These are phyloP conservation scores for Hemiprocne comata DNA, from an alignment of 2,113 vertebrate genomes.

Conservation along the genomic window DNA sequence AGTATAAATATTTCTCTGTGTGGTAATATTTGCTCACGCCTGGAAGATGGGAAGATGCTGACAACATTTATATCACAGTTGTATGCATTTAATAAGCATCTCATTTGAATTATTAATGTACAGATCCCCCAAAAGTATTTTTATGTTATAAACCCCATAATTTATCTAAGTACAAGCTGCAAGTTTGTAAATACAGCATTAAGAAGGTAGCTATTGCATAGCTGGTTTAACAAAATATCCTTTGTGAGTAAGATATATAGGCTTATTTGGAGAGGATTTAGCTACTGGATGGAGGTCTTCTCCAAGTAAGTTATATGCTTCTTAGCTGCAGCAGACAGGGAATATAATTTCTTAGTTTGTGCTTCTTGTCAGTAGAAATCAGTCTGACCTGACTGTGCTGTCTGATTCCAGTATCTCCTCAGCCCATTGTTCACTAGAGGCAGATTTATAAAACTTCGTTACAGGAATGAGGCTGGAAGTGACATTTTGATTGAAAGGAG, in stretches of 20 bases:
- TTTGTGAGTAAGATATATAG: slow-evolving; percentile 47
- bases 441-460: slow-evolving; percentile 8
- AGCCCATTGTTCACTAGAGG: background rate
- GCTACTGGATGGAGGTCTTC: slow-evolving; percentile 19
- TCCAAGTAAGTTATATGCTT: background rate
- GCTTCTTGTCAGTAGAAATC: slow-evolving; percentile 7
- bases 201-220: slow-evolving; percentile 51
- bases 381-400: background rate
- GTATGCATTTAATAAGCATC: slow-evolving; percentile 59
- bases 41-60: background rate
- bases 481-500: background rate
- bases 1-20: background rate
- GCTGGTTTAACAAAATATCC: slow-evolving; percentile 42
- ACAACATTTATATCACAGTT: slow-evolving; percentile 30
- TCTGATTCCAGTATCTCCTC: background rate
- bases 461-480: background rate
- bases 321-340: slow-evolving; percentile 42
- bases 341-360: background rate
- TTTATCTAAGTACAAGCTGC: slow-evolving; percentile 56
- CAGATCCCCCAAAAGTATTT: slow-evolving; percentile 7
- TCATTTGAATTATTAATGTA: slow-evolving; percentile 58
- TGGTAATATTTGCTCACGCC: background rate
- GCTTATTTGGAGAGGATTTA: slow-evolving; percentile 35
- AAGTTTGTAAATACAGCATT: slow-evolving; percentile 51
- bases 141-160: slow-evolving; percentile 55